Evolutionary conservation across 2,113 vertebrate genomes (phyloP), one percentile per base, ranked within the genome.

Genomic region (Alethe diademata): DNA sequence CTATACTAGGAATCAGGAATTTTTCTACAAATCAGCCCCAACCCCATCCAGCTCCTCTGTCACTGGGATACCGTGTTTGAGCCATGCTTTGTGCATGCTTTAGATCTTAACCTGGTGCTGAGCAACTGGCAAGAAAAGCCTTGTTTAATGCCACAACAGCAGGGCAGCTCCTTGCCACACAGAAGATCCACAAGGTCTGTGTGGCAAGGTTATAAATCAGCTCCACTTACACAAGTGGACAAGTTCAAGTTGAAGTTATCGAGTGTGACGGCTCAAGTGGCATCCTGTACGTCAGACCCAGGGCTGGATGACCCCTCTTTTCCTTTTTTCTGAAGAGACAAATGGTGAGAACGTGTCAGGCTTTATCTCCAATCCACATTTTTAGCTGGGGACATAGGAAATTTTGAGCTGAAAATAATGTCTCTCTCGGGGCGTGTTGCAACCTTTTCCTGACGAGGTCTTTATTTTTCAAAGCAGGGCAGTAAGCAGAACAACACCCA

Each of bases 241-340:
- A 95, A 92, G 96, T 97, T 97, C 97, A 98, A 97, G 94, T 88
- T 96, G 91, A 84, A 94, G 95, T 93, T 96, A 94, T 97, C 93
- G 71, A 95, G 81, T 40, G 53, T 87, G 95, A 92, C 48, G 8
- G 73, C 73, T 89, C 25, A 2, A 88, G 87, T 78, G 84, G 92
- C 91, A 96, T 98, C 97, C 97, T 97, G 97, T 97, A 84, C 97
- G 97, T 98, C 97, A 98, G 86, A n/a, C 51, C 47, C 94, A 91
- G 96, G 86, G 88, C 94, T 60, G 76, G 78, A 29, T 96, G 95
- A 96, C 95, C 95, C 76, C 72, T 95, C 94, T 96, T 96, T 98
- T 97, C 97, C 97, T 97, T 95, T 95, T 76, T 83, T 85, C 95
- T 78, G 78, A 85, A 74, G 93, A 97, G 92, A 96, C 76, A 95